Evolutionary conservation across 1,140 invertebrate species (phyloP).

Genomic region (Neelides sp.): DNA sequence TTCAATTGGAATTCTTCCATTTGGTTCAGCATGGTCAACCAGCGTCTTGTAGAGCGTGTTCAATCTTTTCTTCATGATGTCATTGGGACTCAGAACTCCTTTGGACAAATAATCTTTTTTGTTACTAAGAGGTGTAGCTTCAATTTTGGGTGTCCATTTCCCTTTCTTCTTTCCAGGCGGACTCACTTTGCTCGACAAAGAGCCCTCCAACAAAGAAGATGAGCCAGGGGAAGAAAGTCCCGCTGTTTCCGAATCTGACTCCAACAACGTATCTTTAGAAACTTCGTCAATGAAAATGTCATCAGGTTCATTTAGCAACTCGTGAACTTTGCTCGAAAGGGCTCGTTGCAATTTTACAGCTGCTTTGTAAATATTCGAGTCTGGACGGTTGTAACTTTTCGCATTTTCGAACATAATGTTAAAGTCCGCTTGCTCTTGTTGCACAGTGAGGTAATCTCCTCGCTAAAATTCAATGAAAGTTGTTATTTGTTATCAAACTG

Average conservation of each 20-base stretch:
- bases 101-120: not conserved
- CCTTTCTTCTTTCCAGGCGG: not conserved
- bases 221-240: conserved; percentile 12
- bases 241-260: conserved; percentile 1
- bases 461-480: conserved; percentile 40
- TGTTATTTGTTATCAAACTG: too few relatives aligned
- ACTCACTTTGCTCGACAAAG: not conserved
- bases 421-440: conserved; percentile 83
- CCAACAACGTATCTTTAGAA: not conserved
- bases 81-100: not conserved
- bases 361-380: conserved; percentile 74
- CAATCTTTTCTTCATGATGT: not conserved
- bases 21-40: too few relatives aligned
- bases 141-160: too few relatives aligned
- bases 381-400: conserved; percentile 80
- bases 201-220: too few relatives aligned
- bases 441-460: conserved; percentile 70
- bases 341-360: conserved; percentile 65
- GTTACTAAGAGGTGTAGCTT: not conserved
- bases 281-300: conserved; percentile 31
- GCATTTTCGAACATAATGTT: conserved; percentile 99
- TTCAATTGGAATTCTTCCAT: conserved; percentile 71
- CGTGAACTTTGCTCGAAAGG: conserved; percentile 72
- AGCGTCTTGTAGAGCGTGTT: too few relatives aligned
- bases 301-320: conserved; percentile 63